Evolutionary conservation across 2,113 vertebrate genomes (phyloP), one percentile per base, ranked within the genome.

Genomic region (Cromileptes altivelis): DNA sequence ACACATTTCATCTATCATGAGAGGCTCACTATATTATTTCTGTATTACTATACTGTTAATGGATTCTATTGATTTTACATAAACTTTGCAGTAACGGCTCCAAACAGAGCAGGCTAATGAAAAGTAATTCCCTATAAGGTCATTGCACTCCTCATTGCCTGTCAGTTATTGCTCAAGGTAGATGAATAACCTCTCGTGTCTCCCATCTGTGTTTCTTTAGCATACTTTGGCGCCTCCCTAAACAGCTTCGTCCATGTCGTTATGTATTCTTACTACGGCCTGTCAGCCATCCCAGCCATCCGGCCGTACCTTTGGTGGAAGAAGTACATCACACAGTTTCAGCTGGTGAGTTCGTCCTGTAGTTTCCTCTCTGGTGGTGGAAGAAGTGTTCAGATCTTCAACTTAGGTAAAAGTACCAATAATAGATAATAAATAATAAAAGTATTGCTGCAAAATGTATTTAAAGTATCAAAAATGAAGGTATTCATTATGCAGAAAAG

Each of bases 231-330:
- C 67, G 96, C 98, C 84, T 95, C 95, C 1, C 93, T 99, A 19
- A 99, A 99, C 94, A 98, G 97, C 94, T 99, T 99, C 85, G 97
- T 99, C 88, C 98, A 99, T 0, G 96, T 99, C 15, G 95, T 99
- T 86, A 99, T 99, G 98, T 99, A 99, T 90, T 98, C 98, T 1
- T 99, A 99, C 91, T 99, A 99, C 0, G 97, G 97, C 13, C 93
- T 99, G 85, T 99, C 98, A 0, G 96, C 97, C 18, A 77, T 99
- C 86, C 98, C 98, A 12, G 96, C 96, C 83, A 93, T 98, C 81
- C 95, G 97, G 37, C 98, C 98, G 0, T 99, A 98, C 93, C 97
- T 99, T 65, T 99, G 98, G 98, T 99, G 98, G 98, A 99, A 99
- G 95, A 99, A 96, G 88, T 99, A 99, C 92, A 99, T 99, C 93